Base-by-base conservation (phyloP, 2,888 invertebrate species). In the Listrodromus nycthemerus region DNA sequence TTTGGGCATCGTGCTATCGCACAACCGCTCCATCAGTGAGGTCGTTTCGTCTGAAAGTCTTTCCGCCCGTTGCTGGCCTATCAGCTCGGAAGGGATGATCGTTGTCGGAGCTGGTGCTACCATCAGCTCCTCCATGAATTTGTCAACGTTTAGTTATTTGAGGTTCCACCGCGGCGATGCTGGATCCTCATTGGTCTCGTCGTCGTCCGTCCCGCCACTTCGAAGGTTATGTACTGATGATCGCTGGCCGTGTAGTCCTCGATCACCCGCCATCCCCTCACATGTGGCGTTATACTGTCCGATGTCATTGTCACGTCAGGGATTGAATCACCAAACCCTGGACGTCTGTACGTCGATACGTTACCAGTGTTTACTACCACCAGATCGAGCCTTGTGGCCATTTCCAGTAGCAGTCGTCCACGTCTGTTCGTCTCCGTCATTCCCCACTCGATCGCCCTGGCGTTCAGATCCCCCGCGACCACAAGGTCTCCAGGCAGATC, bases 181-280 rank as follows among this genome's bases (percentile, higher is more conserved):
- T 45, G 45, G 1, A 27, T 30, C 65, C 50, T 65, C 16, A 16
- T 27, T 27, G 24, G 58, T 67, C 24, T 2, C 52, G 63, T 67
- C 55, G 52, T 24, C 50, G 73, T 84, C 69, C n/a, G 50, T 61
- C 67, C 70, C 45, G 69, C n/a, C 19, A 71, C 61, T 33, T 55
- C 65, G 24, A 86, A 85, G 8, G 65, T 58, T 37, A 86, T 86
- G 50, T 85, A 84, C 66, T 86, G 85, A 78, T 86, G 85, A 30
- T 85, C 85, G 77, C 84, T 86, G 65, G 76, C 86, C 13, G 86
- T 85, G 55, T 82, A 86, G 70, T 83, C 85, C 41, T 84, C 85
- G 66, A 86, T 33, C 70, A 85, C 85, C 58, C 73, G 55, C 86
- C 86, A 86, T 6, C 73, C 30, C 61, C 52, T 27, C 13, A 84